These are phyloP conservation scores for Synanthedon formicaeformis DNA, from an alignment of 2,888 invertebrate species.

Conservation along the genomic window DNA sequence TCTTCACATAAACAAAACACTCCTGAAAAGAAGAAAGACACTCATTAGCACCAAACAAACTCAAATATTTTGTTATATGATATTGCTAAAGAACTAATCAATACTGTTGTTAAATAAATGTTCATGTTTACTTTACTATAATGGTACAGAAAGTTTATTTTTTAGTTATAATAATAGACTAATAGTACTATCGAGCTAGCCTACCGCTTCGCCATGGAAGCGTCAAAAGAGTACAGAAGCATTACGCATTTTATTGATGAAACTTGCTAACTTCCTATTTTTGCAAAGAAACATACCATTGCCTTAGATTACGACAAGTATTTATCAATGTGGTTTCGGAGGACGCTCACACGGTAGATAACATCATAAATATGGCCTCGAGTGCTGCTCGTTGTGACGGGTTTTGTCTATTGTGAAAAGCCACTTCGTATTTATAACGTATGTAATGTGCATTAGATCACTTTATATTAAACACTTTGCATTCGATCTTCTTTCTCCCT, in stretches of 20 bases:
- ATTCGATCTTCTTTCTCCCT: conserved; percentile 27
- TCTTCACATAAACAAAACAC: conserved; percentile 37
- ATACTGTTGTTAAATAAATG: neutral
- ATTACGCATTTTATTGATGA: conserved; percentile 17
- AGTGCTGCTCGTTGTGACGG: conserved; percentile 66
- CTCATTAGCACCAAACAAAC: conserved; percentile 12
- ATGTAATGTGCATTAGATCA: conserved; percentile 38
- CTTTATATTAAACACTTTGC: conserved; percentile 37
- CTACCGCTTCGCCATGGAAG: conserved; percentile 54
- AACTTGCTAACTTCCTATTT: conserved; percentile 17
- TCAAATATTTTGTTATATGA: neutral
- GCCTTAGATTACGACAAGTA: conserved; percentile 49
- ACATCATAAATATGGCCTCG: conserved; percentile 77
- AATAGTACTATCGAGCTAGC: conserved; percentile 8
- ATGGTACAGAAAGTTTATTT: too few species aligned
- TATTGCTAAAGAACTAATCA: neutral
- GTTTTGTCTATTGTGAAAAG: conserved; percentile 66
- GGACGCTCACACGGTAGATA: conserved; percentile 70
- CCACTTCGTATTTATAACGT: conserved; percentile 29
- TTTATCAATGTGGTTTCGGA: conserved; percentile 60
- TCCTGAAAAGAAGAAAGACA: conserved; percentile 56
- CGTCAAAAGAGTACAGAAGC: conserved; percentile 55
- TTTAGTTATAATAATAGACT: too few species aligned
- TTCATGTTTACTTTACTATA: too few species aligned
- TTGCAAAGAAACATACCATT: conserved; percentile 52